A percentile compares a stretch with the other conserved stretches of the same genome.
Evolutionary conservation across 2,888 invertebrate species (phyloP).

Genomic region (Hirtodrosophila cameraria): DNA sequence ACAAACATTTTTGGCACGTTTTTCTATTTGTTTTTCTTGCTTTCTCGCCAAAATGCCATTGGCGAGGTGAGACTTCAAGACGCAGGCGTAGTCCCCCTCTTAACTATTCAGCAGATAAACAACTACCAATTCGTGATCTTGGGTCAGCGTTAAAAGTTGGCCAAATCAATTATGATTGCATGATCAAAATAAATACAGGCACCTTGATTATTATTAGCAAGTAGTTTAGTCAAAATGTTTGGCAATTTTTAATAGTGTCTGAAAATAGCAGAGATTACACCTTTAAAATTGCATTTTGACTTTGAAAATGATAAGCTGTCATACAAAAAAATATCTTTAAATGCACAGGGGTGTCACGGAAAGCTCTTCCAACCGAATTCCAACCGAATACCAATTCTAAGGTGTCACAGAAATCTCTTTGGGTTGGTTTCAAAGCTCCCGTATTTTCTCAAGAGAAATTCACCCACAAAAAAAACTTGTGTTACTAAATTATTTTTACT

Average conservation of each 20-base stretch:
- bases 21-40: slow-evolving; percentile 67
- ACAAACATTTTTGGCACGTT: slow-evolving; percentile 42
- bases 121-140: slow-evolving; percentile 46
- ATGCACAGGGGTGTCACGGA: too few relatives aligned
- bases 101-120: slow-evolving; percentile 28
- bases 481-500: too few relatives aligned
- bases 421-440: too few relatives aligned
- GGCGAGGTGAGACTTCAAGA: slow-evolving; percentile 55
- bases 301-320: slow-evolving; percentile 4
- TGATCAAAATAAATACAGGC: slow-evolving; percentile 13
- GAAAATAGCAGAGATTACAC: slow-evolving; percentile 28
- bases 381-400: too few relatives aligned
- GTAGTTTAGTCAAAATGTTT: slow-evolving; percentile 11
- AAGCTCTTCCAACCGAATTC: too few relatives aligned
- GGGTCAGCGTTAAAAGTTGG: slow-evolving; percentile 43
- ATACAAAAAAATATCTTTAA: too few relatives aligned
- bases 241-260: slow-evolving; percentile 7
- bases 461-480: too few relatives aligned
- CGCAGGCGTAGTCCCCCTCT: slow-evolving; percentile 38
- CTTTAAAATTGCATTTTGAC: slow-evolving; percentile 16
- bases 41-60: slow-evolving; percentile 57
- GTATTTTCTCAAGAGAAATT: too few relatives aligned
- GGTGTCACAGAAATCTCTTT: too few relatives aligned
- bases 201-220: slow-evolving; percentile 42
- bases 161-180: slow-evolving; percentile 48